Conservation (phyloP, 2,797 vertebrate genomes). For the Allobates femoralis region DNA sequence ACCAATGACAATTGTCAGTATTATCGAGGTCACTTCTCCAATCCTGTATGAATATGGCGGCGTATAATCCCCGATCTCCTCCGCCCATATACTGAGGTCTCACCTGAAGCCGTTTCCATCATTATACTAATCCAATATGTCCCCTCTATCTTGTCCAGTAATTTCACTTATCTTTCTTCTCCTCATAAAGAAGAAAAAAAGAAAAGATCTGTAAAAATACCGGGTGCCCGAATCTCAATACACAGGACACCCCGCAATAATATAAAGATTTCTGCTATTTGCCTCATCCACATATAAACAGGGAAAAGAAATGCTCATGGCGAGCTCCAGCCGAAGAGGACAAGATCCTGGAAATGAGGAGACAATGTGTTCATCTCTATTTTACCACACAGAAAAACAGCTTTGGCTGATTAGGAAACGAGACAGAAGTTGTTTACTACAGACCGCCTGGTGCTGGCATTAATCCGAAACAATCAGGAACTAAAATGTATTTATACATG, state of each 20-base stretch:
- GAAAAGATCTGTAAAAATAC: background rate
- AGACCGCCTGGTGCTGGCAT: background rate
- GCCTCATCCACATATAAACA: background rate
- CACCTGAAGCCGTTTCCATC: background rate
- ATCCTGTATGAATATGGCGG: background rate
- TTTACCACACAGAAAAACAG: background rate
- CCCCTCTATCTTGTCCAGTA: background rate
- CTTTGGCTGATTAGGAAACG: background rate
- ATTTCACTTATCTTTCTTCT: constrained; percentile 5
- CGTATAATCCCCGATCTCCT: background rate
- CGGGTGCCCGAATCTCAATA: background rate
- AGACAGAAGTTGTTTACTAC: constrained; percentile 25
- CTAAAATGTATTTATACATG: background rate
- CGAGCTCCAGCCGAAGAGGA: background rate
- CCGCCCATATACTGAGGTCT: no score
- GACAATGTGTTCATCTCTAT: background rate
- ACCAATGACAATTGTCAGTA: background rate
- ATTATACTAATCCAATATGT: background rate
- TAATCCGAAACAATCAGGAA: background rate
- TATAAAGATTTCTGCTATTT: no score
- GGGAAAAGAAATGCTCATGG: no score
- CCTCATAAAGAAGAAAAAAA: no score
- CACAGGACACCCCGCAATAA: no score
- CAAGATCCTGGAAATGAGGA: background rate
- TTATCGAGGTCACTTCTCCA: constrained; percentile 10